A percentile compares a stretch with the other conserved stretches of the same genome.
These are phyloP conservation scores for Ferrisia virgata DNA, from an alignment of 2,888 invertebrate genomes.

Conservation along the genomic window DNA sequence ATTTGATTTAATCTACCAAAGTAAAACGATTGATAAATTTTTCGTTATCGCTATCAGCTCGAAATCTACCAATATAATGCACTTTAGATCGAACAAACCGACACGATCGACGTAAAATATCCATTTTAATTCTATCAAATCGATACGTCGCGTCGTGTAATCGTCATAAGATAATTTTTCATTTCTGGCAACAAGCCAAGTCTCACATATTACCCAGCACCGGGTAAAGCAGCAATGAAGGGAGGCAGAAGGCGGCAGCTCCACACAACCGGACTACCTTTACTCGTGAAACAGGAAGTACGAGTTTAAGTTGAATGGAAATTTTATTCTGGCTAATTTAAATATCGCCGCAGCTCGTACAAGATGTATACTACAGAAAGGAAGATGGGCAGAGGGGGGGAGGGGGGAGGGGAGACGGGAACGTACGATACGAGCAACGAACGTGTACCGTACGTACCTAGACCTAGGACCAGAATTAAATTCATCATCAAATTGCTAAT, in stretches of 20 bases:
- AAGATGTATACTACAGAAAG: background rate
- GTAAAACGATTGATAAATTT: background rate
- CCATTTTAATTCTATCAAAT: no score
- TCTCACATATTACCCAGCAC: no score
- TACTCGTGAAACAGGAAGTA: conserved; percentile 8
- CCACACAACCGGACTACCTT: conserved; percentile 3
- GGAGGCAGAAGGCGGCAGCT: background rate
- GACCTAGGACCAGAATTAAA: background rate
- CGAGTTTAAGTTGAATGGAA: background rate
- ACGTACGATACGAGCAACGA: no score
- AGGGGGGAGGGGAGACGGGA: no score
- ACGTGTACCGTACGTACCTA: no score
- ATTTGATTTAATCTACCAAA: background rate
- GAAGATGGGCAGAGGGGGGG: no score
- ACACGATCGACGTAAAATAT: no score
- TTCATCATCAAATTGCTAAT: background rate
- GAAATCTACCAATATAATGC: no score
- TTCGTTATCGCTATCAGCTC: background rate
- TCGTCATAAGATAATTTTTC: background rate
- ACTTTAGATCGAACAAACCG: no score
- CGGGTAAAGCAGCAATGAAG: no score
- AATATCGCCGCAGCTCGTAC: background rate
- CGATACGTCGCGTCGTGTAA: no score
- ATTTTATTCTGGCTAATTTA: conserved; percentile 6
- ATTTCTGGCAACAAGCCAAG: background rate